phyloP scores from a whole-genome alignment of 2,797 vertebrate genomes.

The Takifugu ocellatus region DNA sequence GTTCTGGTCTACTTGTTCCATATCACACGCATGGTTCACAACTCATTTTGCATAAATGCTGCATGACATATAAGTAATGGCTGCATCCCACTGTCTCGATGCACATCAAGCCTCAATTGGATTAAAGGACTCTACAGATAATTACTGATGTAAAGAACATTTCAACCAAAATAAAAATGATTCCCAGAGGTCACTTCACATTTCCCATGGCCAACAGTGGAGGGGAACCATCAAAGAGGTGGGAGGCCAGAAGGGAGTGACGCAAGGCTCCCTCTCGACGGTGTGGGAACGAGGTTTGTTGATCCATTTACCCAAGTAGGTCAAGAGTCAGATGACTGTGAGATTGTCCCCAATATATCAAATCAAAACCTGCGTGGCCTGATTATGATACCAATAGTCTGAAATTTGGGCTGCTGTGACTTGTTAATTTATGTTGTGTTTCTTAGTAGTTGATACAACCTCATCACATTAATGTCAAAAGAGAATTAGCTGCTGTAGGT shows the following conservation, averaged over 20 bases:
- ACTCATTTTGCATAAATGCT: slow-evolving; percentile 3
- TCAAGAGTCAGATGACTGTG: slow-evolving; percentile 41
- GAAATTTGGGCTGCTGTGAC: no score
- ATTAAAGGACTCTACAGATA: slow-evolving; percentile 1
- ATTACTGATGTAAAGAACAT: slow-evolving; percentile 3
- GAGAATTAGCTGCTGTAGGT: no score
- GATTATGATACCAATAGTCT: slow-evolving; percentile 2
- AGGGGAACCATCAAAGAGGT: slow-evolving; percentile 30
- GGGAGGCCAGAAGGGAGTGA: slow-evolving; percentile 60
- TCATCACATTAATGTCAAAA: no score
- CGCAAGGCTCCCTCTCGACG: slow-evolving; percentile 32
- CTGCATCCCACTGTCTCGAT: no score
- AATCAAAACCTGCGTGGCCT: slow-evolving; percentile 2
- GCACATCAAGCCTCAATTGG: no score
- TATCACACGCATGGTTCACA: slow-evolving; percentile 36
- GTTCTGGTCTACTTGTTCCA: slow-evolving; percentile 26
- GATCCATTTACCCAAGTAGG: slow-evolving; percentile 21
- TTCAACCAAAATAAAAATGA: slow-evolving; percentile 16
- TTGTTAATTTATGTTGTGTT: no score
- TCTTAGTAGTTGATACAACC: no score
- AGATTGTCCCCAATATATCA: slow-evolving; percentile 23
- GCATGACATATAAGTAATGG: slow-evolving; percentile 6
- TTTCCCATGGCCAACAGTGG: slow-evolving; percentile 65
- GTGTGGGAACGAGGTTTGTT: slow-evolving; percentile 65
- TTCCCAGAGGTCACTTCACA: slow-evolving; percentile 18